Evolutionary conservation across 2,888 invertebrate genomes (phyloP).

Genomic region (Hyposoter dolosus): DNA sequence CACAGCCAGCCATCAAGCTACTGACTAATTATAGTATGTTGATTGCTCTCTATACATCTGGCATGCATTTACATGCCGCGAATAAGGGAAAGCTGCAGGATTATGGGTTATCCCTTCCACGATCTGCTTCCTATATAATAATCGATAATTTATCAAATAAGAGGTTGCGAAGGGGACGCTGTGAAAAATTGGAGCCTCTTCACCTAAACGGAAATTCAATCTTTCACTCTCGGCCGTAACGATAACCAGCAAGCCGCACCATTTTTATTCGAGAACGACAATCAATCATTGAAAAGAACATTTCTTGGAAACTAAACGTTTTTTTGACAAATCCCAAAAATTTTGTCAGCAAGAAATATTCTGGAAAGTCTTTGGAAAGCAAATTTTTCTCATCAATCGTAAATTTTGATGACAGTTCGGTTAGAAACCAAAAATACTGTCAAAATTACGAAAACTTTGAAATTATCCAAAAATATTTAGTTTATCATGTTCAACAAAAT

Average conservation of each 20-base stretch:
- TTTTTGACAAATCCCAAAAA: too few species aligned
- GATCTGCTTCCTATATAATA: constrained; percentile 20
- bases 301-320: too few species aligned
- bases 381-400: too few species aligned
- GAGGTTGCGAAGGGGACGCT: background rate
- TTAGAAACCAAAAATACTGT: too few species aligned
- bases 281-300: too few species aligned
- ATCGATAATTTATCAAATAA: constrained; percentile 40
- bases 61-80: constrained; percentile 14
- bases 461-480: too few species aligned
- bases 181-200: background rate
- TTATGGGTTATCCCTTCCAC: background rate
- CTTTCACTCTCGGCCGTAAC: background rate
- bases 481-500: too few species aligned
- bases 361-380: too few species aligned
- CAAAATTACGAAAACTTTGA: too few species aligned
- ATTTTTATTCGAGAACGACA: background rate
- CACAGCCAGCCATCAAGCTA: constrained; percentile 54
- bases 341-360: too few species aligned
- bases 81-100: constrained; percentile 18
- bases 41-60: constrained; percentile 16
- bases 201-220: background rate
- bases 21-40: constrained; percentile 58
- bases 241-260: background rate
- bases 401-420: too few species aligned